phyloP scores from a whole-genome alignment of 64 coral and sea anemone genomes.

The Actinia equina region DNA sequence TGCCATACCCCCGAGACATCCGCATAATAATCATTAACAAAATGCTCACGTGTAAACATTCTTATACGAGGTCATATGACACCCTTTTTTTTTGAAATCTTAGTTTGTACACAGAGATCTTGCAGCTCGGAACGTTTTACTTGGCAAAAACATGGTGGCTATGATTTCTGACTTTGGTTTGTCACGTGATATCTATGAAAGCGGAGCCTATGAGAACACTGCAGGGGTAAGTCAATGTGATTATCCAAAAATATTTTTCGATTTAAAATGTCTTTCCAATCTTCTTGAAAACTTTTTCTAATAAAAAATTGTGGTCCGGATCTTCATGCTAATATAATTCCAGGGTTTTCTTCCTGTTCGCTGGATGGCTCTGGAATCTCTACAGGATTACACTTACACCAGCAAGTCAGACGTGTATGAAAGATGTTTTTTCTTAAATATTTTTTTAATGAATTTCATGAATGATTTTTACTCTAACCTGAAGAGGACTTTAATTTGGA shows the following conservation, averaged over 20 bases:
- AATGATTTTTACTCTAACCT: too few relatives aligned
- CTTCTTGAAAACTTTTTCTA: too few relatives aligned
- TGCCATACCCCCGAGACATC: too few relatives aligned
- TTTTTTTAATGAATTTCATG: too few relatives aligned
- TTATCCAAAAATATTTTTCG: background rate
- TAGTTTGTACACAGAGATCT: slow-evolving; percentile 52
- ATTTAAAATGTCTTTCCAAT: too few relatives aligned
- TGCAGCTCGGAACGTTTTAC: slow-evolving; percentile 42
- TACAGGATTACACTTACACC: slow-evolving; percentile 52
- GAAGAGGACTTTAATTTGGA: too few relatives aligned
- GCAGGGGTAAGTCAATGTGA: slow-evolving; percentile 22
- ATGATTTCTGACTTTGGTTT: slow-evolving; percentile 64
- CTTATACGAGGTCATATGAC: too few relatives aligned
- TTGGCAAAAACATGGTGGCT: slow-evolving; percentile 29
- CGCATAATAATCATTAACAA: too few relatives aligned
- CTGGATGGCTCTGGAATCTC: slow-evolving; percentile 60
- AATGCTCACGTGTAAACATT: too few relatives aligned
- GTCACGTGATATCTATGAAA: slow-evolving; percentile 57
- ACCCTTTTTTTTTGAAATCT: background rate
- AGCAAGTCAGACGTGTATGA: slow-evolving; percentile 48
- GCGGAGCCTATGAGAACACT: slow-evolving; percentile 49
- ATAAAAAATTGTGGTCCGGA: too few relatives aligned
- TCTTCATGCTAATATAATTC: background rate
- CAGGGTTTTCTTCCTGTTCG: slow-evolving; percentile 49
- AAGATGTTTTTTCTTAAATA: background rate